Conservation (phyloP, 2,797 vertebrate species). For the Liasis olivaceus region DNA sequence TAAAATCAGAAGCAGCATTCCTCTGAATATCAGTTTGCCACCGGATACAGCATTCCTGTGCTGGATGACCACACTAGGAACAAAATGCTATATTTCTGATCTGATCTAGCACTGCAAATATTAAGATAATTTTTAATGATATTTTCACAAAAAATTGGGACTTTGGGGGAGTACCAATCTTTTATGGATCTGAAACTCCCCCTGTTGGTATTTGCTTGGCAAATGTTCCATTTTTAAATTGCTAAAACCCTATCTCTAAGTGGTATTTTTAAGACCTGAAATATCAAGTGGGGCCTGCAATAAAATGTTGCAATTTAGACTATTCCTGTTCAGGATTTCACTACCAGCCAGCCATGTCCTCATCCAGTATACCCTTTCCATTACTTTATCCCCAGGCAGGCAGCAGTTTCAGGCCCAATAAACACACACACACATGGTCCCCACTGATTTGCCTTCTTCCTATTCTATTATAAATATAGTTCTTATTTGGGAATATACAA, state of each 20-base stretch:
- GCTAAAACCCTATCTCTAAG: background rate
- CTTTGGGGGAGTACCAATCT: slow-evolving; percentile 32
- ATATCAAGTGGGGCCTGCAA: background rate
- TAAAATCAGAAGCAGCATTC: background rate
- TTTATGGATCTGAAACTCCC: slow-evolving; percentile 70
- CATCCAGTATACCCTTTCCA: background rate
- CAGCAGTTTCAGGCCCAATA: background rate
- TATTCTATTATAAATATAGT: background rate
- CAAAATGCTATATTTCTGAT: background rate
- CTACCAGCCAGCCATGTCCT: background rate
- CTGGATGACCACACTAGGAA: background rate
- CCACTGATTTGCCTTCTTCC: background rate
- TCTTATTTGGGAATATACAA: background rate
- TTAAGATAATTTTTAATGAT: slow-evolving; percentile 37
- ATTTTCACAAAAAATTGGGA: slow-evolving; percentile 51
- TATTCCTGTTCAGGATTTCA: background rate
- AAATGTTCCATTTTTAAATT: background rate
- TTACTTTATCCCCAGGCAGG: background rate
- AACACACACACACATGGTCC: background rate
- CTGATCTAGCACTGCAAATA: background rate
- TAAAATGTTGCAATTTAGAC: background rate
- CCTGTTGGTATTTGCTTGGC: slow-evolving; percentile 55
- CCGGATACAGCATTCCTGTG: background rate
- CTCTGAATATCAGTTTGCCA: background rate
- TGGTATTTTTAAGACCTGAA: background rate